phyloP scores from a whole-genome alignment of 1,140 invertebrate genomes.

The Macrobrachium nipponense region DNA sequence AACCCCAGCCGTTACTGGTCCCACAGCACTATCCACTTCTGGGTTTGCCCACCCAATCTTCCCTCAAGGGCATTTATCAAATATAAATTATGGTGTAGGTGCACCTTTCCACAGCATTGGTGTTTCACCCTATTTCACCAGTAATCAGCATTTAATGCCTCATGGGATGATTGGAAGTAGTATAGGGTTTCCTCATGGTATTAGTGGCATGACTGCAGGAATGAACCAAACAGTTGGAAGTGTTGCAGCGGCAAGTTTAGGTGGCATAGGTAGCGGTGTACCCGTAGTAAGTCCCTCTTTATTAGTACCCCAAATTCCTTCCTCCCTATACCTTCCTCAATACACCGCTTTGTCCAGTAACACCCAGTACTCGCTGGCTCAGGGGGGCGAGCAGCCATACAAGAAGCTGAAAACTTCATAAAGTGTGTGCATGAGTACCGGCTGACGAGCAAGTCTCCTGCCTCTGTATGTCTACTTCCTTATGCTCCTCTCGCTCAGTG shows the following conservation, averaged over 20 bases:
- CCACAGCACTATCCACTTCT: constrained; percentile 59
- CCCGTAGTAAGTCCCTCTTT: constrained; percentile 38
- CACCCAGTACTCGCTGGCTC: constrained; percentile 54
- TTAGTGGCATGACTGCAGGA: constrained; percentile 43
- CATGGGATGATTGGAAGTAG: constrained; percentile 41
- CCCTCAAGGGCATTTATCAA: constrained; percentile 16
- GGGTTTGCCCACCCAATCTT: constrained; percentile 63
- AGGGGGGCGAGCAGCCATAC: constrained; percentile 63
- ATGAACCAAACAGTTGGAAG: constrained; percentile 39
- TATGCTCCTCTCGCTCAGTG: constrained; percentile 40
- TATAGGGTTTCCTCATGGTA: constrained; percentile 38
- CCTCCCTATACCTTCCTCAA: constrained; percentile 58
- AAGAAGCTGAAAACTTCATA: constrained; percentile 65
- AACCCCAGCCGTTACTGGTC: constrained; percentile 66
- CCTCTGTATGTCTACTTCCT: constrained; percentile 52
- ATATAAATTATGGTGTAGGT: constrained; percentile 46
- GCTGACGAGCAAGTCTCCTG: constrained; percentile 53
- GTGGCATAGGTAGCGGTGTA: constrained; percentile 38
- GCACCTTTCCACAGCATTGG: constrained; percentile 27
- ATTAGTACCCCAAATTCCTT: constrained; percentile 46
- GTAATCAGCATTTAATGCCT: constrained; percentile 36
- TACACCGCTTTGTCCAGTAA: constrained; percentile 62
- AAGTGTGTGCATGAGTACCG: constrained; percentile 49
- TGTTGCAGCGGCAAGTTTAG: constrained; percentile 31
- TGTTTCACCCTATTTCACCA: constrained; percentile 42